phyloP scores from a whole-genome alignment of 2,113 vertebrate genomes.

The Lepisosteus oculatus region DNA sequence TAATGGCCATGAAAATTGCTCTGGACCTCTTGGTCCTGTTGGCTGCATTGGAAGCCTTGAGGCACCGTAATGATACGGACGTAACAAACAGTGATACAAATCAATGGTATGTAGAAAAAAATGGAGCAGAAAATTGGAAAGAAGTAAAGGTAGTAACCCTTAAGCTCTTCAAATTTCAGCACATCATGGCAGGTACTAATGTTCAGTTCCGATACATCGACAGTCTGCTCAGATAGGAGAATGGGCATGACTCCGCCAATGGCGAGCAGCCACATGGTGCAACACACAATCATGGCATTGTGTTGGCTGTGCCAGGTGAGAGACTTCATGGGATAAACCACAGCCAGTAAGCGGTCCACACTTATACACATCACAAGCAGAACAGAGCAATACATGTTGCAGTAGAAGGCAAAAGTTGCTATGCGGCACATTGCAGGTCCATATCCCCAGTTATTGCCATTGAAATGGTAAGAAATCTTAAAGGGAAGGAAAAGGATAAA shows the following conservation, averaged over 20 bases:
- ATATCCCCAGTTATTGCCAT: slow-evolving; percentile 84
- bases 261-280: slow-evolving; percentile 79
- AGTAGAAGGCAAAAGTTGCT: slow-evolving; percentile 84
- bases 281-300: slow-evolving; percentile 65
- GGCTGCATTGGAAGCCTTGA: slow-evolving; percentile 67
- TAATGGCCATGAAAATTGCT: slow-evolving; percentile 74
- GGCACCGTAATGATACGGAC: slow-evolving; percentile 76
- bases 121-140: slow-evolving; percentile 78
- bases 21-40: slow-evolving; percentile 75
- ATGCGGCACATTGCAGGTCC: slow-evolving; percentile 77
- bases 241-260: slow-evolving; percentile 75
- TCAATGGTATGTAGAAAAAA: slow-evolving; percentile 85
- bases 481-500: slow-evolving; percentile 84
- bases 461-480: slow-evolving; percentile 85
- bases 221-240: slow-evolving; percentile 74
- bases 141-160: slow-evolving; percentile 74
- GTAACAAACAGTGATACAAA: slow-evolving; percentile 76
- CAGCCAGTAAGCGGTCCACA: slow-evolving; percentile 84
- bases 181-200: slow-evolving; percentile 93
- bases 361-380: slow-evolving; percentile 87
- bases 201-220: slow-evolving; percentile 56
- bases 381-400: slow-evolving; percentile 94
- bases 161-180: slow-evolving; percentile 58
- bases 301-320: slow-evolving; percentile 80
- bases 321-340: slow-evolving; percentile 87